Percentiles rank a stretch among this genome's conserved stretches.
Evolutionary conservation across 64 coral and sea anemone genomes (phyloP).

Genomic region (Actinia equina): DNA sequence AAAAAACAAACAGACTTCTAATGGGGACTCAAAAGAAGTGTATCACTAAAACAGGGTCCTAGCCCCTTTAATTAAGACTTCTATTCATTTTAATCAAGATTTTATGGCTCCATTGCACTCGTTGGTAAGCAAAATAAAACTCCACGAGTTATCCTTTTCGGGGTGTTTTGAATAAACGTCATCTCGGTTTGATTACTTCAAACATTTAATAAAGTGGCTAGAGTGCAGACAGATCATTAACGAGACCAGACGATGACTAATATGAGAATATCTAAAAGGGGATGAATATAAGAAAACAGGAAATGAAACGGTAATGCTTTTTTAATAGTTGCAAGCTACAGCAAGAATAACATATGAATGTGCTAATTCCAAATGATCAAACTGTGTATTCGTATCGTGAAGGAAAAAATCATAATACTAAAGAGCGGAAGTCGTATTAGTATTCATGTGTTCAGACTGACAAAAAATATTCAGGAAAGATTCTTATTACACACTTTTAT

Average conservation of each 20-base stretch:
- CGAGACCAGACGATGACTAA: background rate
- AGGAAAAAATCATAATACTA: too few species aligned
- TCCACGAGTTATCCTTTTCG: background rate
- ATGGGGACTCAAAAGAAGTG: too few species aligned
- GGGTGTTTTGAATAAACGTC: background rate
- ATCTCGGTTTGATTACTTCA: background rate
- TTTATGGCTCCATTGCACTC: background rate
- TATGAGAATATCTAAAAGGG: background rate
- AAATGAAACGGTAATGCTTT: background rate
- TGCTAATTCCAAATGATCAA: too few species aligned
- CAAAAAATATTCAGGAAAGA: background rate
- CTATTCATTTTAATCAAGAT: background rate
- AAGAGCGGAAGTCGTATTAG: too few species aligned
- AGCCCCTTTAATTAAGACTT: too few species aligned
- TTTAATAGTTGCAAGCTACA: background rate
- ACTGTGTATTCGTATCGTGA: too few species aligned
- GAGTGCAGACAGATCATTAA: background rate
- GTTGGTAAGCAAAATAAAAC: too few species aligned
- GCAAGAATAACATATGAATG: too few species aligned
- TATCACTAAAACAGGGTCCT: background rate
- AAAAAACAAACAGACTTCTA: too few species aligned
- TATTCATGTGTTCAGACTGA: too few species aligned
- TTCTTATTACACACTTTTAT: background rate
- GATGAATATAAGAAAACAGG: background rate
- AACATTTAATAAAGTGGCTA: background rate